phyloP scores from a whole-genome alignment of 2,797 vertebrate genomes.

The Glyptemys insculpta region DNA sequence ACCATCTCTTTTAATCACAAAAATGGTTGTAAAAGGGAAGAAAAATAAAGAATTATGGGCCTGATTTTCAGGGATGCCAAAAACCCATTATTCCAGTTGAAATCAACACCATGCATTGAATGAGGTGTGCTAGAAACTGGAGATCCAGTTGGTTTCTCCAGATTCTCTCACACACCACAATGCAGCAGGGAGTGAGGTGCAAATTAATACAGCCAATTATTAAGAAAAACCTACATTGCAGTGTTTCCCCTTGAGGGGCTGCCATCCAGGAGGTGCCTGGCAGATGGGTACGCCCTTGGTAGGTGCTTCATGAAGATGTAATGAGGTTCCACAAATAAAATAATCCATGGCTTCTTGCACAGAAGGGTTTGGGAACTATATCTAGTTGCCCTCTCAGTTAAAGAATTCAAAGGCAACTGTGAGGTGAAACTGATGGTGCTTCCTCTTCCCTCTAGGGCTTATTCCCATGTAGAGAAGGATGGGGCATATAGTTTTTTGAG shows the following conservation, averaged over 20 bases:
- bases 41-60: not conserved
- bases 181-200: not conserved
- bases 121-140: too few species aligned
- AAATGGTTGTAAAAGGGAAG: not conserved
- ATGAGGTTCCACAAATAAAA: accelerated
- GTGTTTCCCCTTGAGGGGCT: not conserved
- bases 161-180: not conserved
- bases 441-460: not conserved
- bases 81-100: too few species aligned
- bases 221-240: not conserved
- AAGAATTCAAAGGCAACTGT: not conserved
- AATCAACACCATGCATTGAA: too few species aligned
- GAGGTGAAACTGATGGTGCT: not conserved
- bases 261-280: not conserved
- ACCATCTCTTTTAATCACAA: not conserved
- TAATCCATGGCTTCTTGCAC: not conserved
- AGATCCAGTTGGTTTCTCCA: not conserved
- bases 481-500: too few species aligned
- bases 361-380: not conserved
- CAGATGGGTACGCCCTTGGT: not conserved
- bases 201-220: not conserved
- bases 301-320: not conserved
- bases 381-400: not conserved
- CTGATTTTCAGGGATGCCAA: too few species aligned
- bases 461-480: not conserved